phyloP scores from a whole-genome alignment of 2,113 vertebrate species.

The Gavialis gangeticus region DNA sequence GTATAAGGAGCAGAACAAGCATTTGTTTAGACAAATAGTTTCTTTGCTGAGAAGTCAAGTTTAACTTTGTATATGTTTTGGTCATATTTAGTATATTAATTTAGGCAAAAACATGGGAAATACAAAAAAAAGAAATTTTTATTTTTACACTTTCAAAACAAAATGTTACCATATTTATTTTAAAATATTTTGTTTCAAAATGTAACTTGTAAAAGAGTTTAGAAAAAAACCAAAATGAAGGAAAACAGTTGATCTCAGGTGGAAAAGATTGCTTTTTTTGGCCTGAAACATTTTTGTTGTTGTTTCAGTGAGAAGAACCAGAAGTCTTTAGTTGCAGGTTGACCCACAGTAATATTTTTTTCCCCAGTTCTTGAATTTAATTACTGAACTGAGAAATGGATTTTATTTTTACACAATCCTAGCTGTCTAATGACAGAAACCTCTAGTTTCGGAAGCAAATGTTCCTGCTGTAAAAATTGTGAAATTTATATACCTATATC shows the following conservation, averaged over 20 bases:
- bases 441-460: background rate
- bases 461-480: background rate
- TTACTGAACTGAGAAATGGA: constrained; percentile 62
- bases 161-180: background rate
- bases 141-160: background rate
- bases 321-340: background rate
- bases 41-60: background rate
- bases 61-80: background rate
- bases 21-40: background rate
- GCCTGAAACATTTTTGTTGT: background rate
- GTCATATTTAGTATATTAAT: background rate
- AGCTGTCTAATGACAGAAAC: constrained; percentile 54
- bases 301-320: background rate
- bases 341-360: background rate
- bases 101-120: background rate
- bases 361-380: constrained; percentile 12
- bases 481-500: background rate
- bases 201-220: background rate
- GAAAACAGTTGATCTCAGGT: background rate
- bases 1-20: constrained; percentile 17
- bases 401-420: constrained; percentile 40
- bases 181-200: background rate
- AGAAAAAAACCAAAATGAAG: background rate
- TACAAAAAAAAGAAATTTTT: background rate
- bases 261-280: background rate